phyloP scores from a whole-genome alignment of 2,888 invertebrate genomes.

The Phengaris arion region DNA sequence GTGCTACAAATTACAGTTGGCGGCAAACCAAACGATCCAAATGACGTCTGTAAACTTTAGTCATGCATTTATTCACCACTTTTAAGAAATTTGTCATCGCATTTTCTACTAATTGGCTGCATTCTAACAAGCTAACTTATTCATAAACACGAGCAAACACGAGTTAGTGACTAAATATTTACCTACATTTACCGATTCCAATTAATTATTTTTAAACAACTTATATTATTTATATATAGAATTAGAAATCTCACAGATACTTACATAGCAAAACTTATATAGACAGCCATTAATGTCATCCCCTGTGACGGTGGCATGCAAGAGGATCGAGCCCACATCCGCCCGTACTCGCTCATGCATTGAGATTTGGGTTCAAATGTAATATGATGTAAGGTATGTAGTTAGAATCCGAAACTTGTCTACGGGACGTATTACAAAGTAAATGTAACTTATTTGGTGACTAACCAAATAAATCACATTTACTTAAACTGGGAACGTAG shows the following conservation, averaged over 20 bases:
- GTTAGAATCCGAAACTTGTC: background rate
- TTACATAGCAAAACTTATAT: background rate
- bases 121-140: slow-evolving; percentile 5
- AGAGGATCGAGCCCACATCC: slow-evolving; percentile 14
- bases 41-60: slow-evolving; percentile 31
- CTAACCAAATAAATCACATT: too few species aligned
- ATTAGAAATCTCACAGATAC: background rate
- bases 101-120: background rate
- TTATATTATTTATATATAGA: too few species aligned
- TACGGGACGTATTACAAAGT: background rate
- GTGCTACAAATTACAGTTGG: slow-evolving; percentile 61
- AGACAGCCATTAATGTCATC: background rate
- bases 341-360: slow-evolving; percentile 16
- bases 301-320: slow-evolving; percentile 1
- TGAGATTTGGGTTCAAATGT: slow-evolving; percentile 15
- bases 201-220: too few species aligned
- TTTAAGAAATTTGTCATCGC: slow-evolving; percentile 26
- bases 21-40: slow-evolving; percentile 57
- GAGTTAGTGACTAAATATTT: slow-evolving; percentile 1
- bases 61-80: slow-evolving; percentile 28
- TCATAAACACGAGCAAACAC: slow-evolving; percentile 5
- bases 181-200: background rate
- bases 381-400: background rate
- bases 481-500: too few species aligned
- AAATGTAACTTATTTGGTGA: too few species aligned